These are phyloP conservation scores for Limnodromus scolopaceus DNA, from an alignment of 2,797 vertebrate species.

Conservation along the genomic window DNA sequence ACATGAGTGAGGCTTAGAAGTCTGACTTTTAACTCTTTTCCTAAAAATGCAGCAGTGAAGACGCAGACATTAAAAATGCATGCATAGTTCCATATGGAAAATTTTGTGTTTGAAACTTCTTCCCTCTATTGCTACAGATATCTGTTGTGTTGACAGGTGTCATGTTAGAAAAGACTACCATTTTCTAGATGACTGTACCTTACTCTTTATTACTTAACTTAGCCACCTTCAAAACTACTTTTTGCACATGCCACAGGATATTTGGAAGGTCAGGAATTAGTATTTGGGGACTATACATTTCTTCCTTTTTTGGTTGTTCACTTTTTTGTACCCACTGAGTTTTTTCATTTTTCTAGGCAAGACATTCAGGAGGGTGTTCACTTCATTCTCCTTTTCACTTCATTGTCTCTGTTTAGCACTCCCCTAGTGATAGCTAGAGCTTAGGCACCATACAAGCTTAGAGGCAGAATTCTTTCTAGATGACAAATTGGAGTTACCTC, in stretches of 20 bases:
- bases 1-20: neutral
- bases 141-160: neutral
- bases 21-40: neutral
- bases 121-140: neutral
- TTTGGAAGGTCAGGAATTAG: neutral
- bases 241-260: neutral
- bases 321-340: neutral
- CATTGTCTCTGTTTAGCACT: neutral
- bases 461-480: neutral
- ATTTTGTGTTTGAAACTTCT: neutral
- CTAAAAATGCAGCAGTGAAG: neutral
- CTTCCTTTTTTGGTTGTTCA: neutral
- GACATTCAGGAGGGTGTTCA: neutral
- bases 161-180: neutral
- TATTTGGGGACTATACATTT: neutral
- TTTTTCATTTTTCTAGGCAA: neutral
- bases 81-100: neutral
- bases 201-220: neutral
- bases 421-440: neutral
- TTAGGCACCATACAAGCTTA: neutral
- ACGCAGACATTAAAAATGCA: rapidly evolving
- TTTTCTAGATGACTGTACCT: neutral
- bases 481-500: neutral
- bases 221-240: neutral
- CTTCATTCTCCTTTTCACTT: neutral